These are phyloP conservation scores for Eutrigla gurnardus DNA, from an alignment of 2,797 vertebrate species.

Conservation along the genomic window DNA sequence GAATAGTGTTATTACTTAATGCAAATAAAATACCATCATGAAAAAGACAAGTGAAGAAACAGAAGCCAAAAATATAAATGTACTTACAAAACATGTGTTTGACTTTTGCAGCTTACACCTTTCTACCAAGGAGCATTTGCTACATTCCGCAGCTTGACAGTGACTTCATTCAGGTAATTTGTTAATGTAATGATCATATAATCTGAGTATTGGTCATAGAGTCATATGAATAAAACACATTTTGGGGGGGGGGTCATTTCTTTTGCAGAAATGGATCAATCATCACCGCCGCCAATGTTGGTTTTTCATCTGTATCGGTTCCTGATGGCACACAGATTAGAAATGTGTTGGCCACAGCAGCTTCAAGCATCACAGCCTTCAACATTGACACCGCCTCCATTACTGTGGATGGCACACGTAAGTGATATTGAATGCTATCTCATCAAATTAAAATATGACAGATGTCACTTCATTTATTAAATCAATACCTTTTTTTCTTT, in stretches of 20 bases:
- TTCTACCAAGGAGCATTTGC: not conserved
- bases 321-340: constrained; percentile 42
- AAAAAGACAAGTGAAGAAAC: not conserved
- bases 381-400: constrained; percentile 50
- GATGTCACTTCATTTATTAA: not conserved
- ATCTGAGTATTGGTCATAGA: too few relatives aligned
- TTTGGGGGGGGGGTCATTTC: not conserved
- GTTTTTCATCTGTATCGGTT: constrained; percentile 35
- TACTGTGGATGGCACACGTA: constrained; percentile 49
- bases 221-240: too few relatives aligned
- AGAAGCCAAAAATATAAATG: not conserved
- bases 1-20: too few relatives aligned
- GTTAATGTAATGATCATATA: not conserved
- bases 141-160: not conserved
- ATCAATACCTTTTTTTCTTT: not conserved
- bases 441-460: not conserved
- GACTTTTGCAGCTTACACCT: not conserved
- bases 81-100: not conserved
- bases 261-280: constrained; percentile 59
- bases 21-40: too few relatives aligned
- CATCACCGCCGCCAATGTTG: not conserved
- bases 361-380: constrained; percentile 53
- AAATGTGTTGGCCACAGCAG: constrained; percentile 47
- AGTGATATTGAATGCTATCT: constrained; percentile 7
- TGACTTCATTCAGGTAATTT: not conserved